Evolutionary conservation across 1,140 invertebrate genomes (phyloP).

Genomic region (Atta colombica): DNA sequence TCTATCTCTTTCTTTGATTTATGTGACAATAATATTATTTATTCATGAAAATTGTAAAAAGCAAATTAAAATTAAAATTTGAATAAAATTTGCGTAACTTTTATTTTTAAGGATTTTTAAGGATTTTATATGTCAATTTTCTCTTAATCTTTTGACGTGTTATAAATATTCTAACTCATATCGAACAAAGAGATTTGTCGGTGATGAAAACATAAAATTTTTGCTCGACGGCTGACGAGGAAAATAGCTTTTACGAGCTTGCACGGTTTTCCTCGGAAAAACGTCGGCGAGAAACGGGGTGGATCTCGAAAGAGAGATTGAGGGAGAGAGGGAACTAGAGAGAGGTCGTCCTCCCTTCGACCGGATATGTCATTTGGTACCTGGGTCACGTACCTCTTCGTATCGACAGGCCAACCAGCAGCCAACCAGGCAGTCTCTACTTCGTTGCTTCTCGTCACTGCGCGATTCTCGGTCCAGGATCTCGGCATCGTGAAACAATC

Average conservation of each 20-base stretch:
- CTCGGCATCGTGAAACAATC: conserved; percentile 64
- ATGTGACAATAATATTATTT: neutral
- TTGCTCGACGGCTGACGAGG: neutral
- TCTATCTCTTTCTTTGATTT: conserved; percentile 41
- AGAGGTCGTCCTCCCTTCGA: conserved; percentile 63
- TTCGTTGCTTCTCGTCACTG: conserved; percentile 62
- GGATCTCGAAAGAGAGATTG: conserved; percentile 62
- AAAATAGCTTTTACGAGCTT: conserved; percentile 24
- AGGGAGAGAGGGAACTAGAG: conserved; percentile 22
- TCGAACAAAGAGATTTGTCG: neutral
- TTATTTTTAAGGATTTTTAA: neutral
- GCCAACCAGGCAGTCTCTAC: conserved; percentile 69
- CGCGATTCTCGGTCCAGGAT: conserved; percentile 64
- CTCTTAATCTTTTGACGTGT: neutral
- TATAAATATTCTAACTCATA: neutral
- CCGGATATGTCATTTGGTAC: conserved; percentile 81
- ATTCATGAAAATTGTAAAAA: neutral
- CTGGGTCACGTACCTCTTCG: conserved; percentile 84
- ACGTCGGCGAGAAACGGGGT: conserved; percentile 57
- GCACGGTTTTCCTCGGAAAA: conserved; percentile 37
- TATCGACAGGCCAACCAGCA: conserved; percentile 84
- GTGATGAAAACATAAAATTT: conserved; percentile 29
- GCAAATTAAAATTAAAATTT: conserved; percentile 26
- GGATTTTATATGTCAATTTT: neutral
- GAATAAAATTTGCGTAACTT: neutral